Conservation (phyloP, 2,113 vertebrate species). For the Urocolius indicus region DNA sequence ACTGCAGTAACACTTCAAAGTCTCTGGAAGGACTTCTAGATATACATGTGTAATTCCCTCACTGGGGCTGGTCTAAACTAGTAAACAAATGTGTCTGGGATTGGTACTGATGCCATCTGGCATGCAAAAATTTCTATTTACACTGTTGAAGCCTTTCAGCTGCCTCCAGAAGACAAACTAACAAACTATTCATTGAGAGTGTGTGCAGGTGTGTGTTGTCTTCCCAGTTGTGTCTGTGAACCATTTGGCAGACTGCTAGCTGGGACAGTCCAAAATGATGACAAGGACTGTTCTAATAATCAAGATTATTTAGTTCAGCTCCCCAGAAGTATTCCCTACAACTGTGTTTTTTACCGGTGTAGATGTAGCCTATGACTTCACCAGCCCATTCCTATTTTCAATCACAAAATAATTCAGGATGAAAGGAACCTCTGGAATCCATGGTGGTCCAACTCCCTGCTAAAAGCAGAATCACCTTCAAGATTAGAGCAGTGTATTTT, state of each 20-base stretch:
- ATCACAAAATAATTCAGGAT: not conserved
- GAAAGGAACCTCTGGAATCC: not conserved
- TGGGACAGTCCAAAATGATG: not conserved
- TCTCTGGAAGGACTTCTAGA: not conserved
- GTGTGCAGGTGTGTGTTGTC: not conserved
- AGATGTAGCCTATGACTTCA: not conserved
- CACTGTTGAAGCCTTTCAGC: not conserved
- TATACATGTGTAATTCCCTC: not conserved
- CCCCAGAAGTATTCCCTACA: not conserved
- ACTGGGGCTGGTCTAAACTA: not conserved
- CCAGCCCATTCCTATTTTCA: not conserved
- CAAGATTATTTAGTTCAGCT: not conserved
- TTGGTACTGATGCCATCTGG: not conserved
- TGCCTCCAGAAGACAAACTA: not conserved
- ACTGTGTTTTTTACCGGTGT: not conserved
- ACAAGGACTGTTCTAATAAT: not conserved
- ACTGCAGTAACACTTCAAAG: not conserved
- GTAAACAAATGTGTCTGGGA: not conserved
- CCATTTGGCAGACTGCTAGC: not conserved
- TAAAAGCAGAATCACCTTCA: not conserved
- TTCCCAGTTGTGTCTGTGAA: not conserved
- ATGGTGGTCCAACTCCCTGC: rapidly evolving
- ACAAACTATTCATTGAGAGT: not conserved
- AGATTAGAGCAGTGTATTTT: not conserved
- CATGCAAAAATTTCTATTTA: not conserved